Conservation (phyloP, 1,140 invertebrate genomes). For the Pachypeltis micranthus region DNA sequence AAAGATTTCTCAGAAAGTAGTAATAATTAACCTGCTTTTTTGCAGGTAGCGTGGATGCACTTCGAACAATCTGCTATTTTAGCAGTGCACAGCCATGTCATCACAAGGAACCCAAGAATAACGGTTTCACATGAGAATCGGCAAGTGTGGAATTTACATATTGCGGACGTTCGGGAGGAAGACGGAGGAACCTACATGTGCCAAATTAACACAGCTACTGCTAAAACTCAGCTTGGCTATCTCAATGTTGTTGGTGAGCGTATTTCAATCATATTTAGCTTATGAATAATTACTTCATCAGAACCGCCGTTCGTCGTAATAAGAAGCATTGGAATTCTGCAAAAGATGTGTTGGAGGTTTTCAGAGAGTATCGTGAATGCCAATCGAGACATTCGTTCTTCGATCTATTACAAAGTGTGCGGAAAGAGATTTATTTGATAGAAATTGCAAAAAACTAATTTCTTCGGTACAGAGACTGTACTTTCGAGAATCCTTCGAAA, state of each 20-base stretch:
- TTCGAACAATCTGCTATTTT: conserved; percentile 87
- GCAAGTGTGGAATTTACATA: conserved; percentile 81
- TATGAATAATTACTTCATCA: too few species aligned
- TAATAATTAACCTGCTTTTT: conserved; percentile 29
- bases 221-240: conserved; percentile 83
- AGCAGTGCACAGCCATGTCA: conserved; percentile 83
- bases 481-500: too few species aligned
- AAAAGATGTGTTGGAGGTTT: too few species aligned
- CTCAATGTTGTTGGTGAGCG: conserved; percentile 84
- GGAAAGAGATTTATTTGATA: too few species aligned
- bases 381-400: too few species aligned
- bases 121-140: conserved; percentile 76
- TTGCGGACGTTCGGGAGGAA: conserved; percentile 76
- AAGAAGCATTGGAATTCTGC: too few species aligned
- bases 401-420: too few species aligned
- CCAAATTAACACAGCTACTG: conserved; percentile 88
- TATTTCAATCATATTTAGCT: background rate
- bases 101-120: conserved; percentile 81
- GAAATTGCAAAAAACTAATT: too few species aligned
- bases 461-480: too few species aligned
- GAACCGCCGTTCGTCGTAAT: too few species aligned
- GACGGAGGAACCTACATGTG: conserved; percentile 91
- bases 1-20: too few species aligned
- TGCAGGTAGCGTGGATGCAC: conserved; percentile 87
- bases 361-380: too few species aligned